A percentile compares a stretch with the other conserved stretches of the same genome.
Conservation (phyloP, 1,140 invertebrate species). For the Drosophila murphyi region DNA sequence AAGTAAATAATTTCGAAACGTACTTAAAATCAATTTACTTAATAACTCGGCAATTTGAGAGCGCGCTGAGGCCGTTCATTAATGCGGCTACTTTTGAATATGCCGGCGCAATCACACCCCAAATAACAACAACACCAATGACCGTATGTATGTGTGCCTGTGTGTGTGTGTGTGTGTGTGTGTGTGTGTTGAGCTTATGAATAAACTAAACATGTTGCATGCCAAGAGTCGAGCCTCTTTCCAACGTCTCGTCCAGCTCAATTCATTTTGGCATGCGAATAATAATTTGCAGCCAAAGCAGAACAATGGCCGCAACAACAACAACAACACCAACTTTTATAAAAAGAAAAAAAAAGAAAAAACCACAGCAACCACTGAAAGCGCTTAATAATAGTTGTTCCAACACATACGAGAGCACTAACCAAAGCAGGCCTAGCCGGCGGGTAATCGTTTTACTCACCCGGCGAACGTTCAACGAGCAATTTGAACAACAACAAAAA, state of each 20-base stretch:
- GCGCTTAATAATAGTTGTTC: conserved; percentile 82
- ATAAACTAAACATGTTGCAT: conserved; percentile 79
- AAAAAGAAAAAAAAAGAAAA: conserved; percentile 48
- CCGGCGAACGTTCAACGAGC: conserved; percentile 67
- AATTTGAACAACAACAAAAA: conserved; percentile 68
- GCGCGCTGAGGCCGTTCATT: conserved; percentile 28
- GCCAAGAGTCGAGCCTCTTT: conserved; percentile 47
- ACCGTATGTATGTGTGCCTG: background rate
- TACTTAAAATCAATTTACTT: conserved; percentile 84
- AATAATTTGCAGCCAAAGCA: conserved; percentile 79
- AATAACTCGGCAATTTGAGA: conserved; percentile 81
- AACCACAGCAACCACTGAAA: conserved; percentile 41
- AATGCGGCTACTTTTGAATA: conserved; percentile 50
- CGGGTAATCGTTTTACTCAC: conserved; percentile 83
- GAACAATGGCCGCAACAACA: conserved; percentile 75
- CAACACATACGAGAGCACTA: conserved; percentile 68
- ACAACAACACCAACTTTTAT: conserved; percentile 17
- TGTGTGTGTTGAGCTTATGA: conserved; percentile 42
- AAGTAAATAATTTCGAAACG: conserved; percentile 79
- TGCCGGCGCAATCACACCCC: conserved; percentile 47
- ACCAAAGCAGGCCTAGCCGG: conserved; percentile 74
- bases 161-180: conserved; percentile 12
- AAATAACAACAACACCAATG: background rate
- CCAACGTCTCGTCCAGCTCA: conserved; percentile 59
- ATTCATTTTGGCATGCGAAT: conserved; percentile 82